Percentiles rank a stretch among this genome's conserved stretches.
These are phyloP conservation scores for Himalopsyche kuldschensis DNA, from an alignment of 2,888 invertebrate genomes.

Conservation along the genomic window DNA sequence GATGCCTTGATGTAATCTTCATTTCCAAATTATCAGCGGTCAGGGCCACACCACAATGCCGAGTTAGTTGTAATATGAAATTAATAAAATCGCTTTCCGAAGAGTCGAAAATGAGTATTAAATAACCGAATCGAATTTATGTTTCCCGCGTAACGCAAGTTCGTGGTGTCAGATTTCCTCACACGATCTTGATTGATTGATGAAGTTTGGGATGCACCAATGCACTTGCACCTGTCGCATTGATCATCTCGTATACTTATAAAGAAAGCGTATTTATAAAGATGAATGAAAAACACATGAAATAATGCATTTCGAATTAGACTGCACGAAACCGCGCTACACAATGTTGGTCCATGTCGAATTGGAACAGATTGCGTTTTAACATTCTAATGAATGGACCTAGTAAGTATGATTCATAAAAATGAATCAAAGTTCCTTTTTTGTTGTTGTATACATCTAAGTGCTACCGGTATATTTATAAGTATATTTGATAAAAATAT, in stretches of 20 bases:
- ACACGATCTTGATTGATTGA: constrained; percentile 7
- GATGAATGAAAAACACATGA: not conserved
- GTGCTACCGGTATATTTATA: no score
- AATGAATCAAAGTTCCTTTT: no score
- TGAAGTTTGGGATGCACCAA: constrained; percentile 6
- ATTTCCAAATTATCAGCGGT: not conserved
- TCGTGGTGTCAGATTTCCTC: constrained; percentile 1
- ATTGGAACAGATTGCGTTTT: not conserved
- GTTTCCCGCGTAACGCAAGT: not conserved
- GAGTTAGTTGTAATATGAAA: not conserved
- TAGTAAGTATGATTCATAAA: no score
- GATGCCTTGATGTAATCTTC: no score
- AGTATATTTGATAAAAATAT: no score
- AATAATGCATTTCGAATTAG: not conserved
- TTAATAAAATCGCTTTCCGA: not conserved
- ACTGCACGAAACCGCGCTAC: not conserved
- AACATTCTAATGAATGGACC: not conserved
- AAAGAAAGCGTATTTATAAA: not conserved
- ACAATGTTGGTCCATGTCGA: not conserved
- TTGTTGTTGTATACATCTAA: no score
- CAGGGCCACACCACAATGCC: not conserved
- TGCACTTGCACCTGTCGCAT: constrained; percentile 12
- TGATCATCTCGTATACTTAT: not conserved
- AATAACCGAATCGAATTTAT: not conserved
- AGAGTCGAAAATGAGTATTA: not conserved